phyloP scores from a whole-genome alignment of 2,797 vertebrate genomes.

The Hephaestus fuliginosus region DNA sequence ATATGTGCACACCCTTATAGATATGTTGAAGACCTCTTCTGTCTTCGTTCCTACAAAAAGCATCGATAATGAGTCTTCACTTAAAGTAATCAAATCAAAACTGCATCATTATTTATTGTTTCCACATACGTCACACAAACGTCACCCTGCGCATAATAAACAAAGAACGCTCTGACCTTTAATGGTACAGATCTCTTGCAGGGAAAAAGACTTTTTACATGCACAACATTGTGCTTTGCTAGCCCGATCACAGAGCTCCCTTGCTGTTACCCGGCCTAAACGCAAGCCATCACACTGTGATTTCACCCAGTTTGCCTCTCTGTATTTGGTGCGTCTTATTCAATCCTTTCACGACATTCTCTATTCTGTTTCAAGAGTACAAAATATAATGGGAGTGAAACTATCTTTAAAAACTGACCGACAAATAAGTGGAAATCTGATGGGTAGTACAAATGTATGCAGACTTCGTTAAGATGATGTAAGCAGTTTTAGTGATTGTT shows the following conservation, averaged over 20 bases:
- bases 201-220: constrained; percentile 41
- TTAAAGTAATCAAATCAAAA: constrained; percentile 31
- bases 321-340: constrained; percentile 38
- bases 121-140: constrained; percentile 32
- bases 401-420: background rate
- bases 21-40: background rate
- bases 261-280: constrained; percentile 45
- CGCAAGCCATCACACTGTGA: constrained; percentile 65
- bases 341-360: constrained; percentile 23
- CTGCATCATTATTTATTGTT: constrained; percentile 15
- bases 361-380: background rate
- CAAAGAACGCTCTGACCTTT: constrained; percentile 47
- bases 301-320: constrained; percentile 65
- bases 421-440: background rate
- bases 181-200: constrained; percentile 18
- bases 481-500: constrained; percentile 27
- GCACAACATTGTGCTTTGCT: constrained; percentile 33
- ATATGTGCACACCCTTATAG: background rate
- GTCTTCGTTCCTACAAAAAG: constrained; percentile 1
- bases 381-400: constrained; percentile 18
- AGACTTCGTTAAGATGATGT: background rate
- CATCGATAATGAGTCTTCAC: background rate
- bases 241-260: constrained; percentile 40
- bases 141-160: constrained; percentile 28
- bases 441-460: background rate